Evolutionary conservation across 2,797 vertebrate genomes (phyloP), one percentile per base, ranked within the genome.

Genomic region (Adelosebastes latens): DNA sequence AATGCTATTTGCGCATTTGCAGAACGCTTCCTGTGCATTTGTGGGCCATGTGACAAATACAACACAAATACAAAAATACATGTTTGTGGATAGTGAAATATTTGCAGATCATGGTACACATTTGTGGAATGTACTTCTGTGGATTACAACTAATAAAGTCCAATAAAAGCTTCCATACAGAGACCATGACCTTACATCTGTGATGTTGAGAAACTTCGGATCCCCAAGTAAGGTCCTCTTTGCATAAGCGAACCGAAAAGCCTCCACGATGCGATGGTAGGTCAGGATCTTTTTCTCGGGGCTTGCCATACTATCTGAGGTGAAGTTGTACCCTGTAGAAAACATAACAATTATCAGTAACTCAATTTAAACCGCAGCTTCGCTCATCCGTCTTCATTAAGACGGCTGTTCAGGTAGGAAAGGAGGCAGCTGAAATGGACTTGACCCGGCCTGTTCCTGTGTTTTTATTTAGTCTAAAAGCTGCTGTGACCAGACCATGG

Each of bases 141-240:
- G 42, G 42, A 6, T 46, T 46, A 46, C 42, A 18, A 46, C 42
- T 46, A 18, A 46, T 46, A 46, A 46, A 46, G 42, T 46, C 42
- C 42, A 46, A 46, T 46, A 18, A 18, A 46, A 46, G 7, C 42
- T 16, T 46, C 42, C 42, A 46, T 46, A 46, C 42, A 46, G 42
- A 56, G 29, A 56, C 29, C 20, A 9, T 39, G 42, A 27, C 7
- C 87, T 90, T 92, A 99, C 99, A 89, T 95, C 92, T 27, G 95
- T 93, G 53, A 99, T 90, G 89, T 96, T 89, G 61, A 97, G 94
- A 90, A 96, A 99, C 0, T 56, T 78, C 0, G 89, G 96, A 89
- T 99, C 99, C 81, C 97, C 98, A 18, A 99, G 93, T 55, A 96
- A 62, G 16, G 96, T 98, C 91, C 98, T 97, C 94, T 99, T 99